A percentile compares a stretch with the other conserved stretches of the same genome.
Conservation (phyloP, 2,888 invertebrate species). For the Drosophila pseudotalamancana region DNA sequence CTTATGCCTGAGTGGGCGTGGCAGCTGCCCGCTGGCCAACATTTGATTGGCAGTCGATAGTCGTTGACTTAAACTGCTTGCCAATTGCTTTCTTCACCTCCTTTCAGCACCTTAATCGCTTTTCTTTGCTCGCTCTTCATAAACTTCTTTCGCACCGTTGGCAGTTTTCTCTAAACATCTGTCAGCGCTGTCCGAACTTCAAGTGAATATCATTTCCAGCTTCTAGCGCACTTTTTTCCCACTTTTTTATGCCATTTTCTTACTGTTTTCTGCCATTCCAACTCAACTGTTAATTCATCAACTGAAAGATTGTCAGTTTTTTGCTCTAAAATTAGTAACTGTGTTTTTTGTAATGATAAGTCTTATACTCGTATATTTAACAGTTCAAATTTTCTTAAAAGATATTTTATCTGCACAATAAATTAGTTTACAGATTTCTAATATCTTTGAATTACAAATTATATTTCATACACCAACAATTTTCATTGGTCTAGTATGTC, state of each 20-base stretch:
- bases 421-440: no score
- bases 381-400: no score
- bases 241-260: conserved; percentile 3
- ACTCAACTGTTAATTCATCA: neutral
- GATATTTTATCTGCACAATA: no score
- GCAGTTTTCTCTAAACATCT: conserved; percentile 8
- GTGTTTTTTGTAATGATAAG: no score
- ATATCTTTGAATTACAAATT: no score
- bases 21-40: neutral
- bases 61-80: conserved; percentile 6
- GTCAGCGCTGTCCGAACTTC: neutral
- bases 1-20: conserved; percentile 24
- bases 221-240: neutral
- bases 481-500: no score
- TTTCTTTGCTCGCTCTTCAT: neutral
- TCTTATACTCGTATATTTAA: no score
- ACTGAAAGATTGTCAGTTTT: neutral
- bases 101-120: neutral
- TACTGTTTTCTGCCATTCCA: neutral
- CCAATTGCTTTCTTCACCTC: conserved; percentile 3
- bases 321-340: no score
- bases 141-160: conserved; percentile 4
- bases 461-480: no score
- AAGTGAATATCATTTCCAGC: conserved; percentile 7
- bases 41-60: conserved; percentile 7